Percentiles rank a stretch among this genome's conserved stretches.
Evolutionary conservation across 35 echinoderm and acorn worm genomes (phyloP).

Genomic region (Holothuria glaberrima): DNA sequence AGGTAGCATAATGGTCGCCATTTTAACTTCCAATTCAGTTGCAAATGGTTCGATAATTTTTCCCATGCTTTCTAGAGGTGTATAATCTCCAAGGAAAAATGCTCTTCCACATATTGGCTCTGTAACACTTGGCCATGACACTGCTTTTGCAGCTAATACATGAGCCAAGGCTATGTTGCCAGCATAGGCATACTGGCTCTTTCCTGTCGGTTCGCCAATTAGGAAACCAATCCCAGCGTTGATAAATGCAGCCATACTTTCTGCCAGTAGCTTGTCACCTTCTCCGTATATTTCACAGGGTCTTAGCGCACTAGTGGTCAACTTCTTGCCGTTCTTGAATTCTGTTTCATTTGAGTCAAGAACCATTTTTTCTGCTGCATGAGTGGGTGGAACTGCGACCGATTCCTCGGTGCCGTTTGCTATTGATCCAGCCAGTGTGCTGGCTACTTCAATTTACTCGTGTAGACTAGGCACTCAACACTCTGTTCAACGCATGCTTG

Average conservation of each 20-base stretch:
- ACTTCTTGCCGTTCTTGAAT: constrained; percentile 62
- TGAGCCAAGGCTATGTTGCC: constrained; percentile 58
- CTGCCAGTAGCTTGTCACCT: constrained; percentile 39
- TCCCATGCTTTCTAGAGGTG: constrained; percentile 14
- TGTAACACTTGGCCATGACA: constrained; percentile 10
- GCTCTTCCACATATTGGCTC: constrained; percentile 12
- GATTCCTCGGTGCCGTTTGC: constrained; percentile 43
- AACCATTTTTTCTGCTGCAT: constrained; percentile 69
- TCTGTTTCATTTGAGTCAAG: constrained; percentile 55
- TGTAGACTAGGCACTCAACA: constrained; percentile 64
- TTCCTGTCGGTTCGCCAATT: constrained; percentile 18
- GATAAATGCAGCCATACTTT: background rate
- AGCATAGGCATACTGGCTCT: constrained; percentile 50
- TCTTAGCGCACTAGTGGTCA: constrained; percentile 64
- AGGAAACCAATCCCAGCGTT: background rate
- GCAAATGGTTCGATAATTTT: constrained; percentile 7
- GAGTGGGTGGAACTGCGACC: constrained; percentile 21
- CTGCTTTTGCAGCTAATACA: constrained; percentile 30
- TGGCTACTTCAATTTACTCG: constrained; percentile 73
- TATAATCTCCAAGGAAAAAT: constrained; percentile 58
- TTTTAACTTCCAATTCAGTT: background rate
- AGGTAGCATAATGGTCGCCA: background rate
- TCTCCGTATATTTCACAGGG: constrained; percentile 63
- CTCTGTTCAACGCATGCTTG: constrained; percentile 70
- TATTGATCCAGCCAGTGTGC: constrained; percentile 19